Evolutionary conservation across 2,113 vertebrate genomes (phyloP), one percentile per base, ranked within the genome.

Genomic region (Anarrhichthys ocellatus): DNA sequence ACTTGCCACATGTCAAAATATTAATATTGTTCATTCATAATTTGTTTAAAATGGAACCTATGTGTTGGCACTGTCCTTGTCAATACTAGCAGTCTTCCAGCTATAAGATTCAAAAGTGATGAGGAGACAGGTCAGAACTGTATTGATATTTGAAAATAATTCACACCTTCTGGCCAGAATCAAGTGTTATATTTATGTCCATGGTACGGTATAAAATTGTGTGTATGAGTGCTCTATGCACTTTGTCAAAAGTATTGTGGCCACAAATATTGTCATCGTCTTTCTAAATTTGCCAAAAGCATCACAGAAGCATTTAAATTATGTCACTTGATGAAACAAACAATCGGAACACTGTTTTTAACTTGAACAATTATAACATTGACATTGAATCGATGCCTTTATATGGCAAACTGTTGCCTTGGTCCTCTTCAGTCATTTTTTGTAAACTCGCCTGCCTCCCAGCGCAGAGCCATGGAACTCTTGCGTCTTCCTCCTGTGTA

Each of bases 381-480:
- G 62, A 80, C 65, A 64, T 59, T 27, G 24, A 59, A 77, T 36
- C 17, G 20, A 80, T 52, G 68, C 74, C 46, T 9, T 66, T 78
- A 71, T 48, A 65, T 58, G 24, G 66, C 18, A 70, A 73, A 72
- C 61, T 4, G 22, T 24, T 70, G 64, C 81, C 62, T 76, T 50
- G 34, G 36, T 76, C 44, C 68, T 71, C 40, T 87, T 91, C 78
- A 94, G 65, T 95, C 88, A 4, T 92, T 90, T 82, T 94, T 94
- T 3, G 91, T 84, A 67, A 95, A 95, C 87, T 95, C 93, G 40
- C 94, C 94, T 0, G 94, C 94, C 83, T 96, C 95, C 94, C 94
- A 95, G 50, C 94, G 93, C 73, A 95, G 80, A 75, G 95, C 95
- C 95, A 95, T 92, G 88, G 95, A 93, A 87, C 94, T 96, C 92